Evolutionary conservation across 2,113 vertebrate species (phyloP), one percentile per base, ranked within the genome.

Genomic region (Dissostichus mawsoni): DNA sequence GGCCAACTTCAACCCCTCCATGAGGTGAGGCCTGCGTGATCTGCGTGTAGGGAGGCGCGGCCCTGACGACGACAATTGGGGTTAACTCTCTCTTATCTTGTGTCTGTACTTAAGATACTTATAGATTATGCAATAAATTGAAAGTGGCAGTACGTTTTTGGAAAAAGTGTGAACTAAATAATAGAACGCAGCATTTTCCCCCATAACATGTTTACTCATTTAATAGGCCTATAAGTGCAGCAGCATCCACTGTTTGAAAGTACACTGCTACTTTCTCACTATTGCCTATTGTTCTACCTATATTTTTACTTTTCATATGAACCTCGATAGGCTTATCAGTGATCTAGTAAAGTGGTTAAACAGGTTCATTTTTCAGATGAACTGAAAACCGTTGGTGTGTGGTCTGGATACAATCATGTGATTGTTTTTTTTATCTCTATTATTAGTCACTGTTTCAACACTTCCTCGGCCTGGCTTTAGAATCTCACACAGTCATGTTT

Each of bases 401-500:
- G n/a, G 3, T 55, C 12, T 23, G 10, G 1, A 20, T 8, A 29
- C 66, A 41, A 0, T 69, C 80, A 88, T 76, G 73, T 47, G 82
- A 75, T 44, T 65, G 12, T 57, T 81, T 12, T 12, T 53, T 23
- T 23, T 4, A 17, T 68, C 4, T 5, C 1, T 6, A 13, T 3
- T 29, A 48, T 70, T 12, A 87, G 69, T 91, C 74, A 89, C 48
- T 75, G 67, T 91, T 69, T 76, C 71, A 52, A 58, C 71, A 66
- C 41, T 68, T 72, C 76, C 78, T 52, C 12, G 61, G 41, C 29
- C 11, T 10, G 18, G 8, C 8, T 55, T 50, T n/a, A 64, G 18
- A 59, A 84, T 77, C 29, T 10, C 36, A 45, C 79, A n/a, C n/a
- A 10, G 86, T 93, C 91, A 92, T 87, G 88, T 76, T 91, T 78